Evolutionary conservation across 2,113 vertebrate species (phyloP), one percentile per base, ranked within the genome.

Genomic region (Gymnorhina tibicen): DNA sequence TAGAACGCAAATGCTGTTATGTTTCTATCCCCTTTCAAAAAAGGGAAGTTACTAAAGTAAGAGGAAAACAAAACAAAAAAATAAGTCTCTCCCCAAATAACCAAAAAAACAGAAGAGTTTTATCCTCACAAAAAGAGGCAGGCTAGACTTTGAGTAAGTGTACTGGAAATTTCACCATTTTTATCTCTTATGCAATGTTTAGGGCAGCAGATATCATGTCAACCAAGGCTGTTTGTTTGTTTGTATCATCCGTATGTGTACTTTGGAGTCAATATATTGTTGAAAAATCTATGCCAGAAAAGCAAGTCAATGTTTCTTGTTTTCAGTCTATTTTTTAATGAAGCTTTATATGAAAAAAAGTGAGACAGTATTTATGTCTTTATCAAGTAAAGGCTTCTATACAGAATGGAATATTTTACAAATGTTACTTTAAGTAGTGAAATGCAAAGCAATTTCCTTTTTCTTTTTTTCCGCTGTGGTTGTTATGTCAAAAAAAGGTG

Each of bases 401-500:
- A 46, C 53, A 39, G 83, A 88, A 63, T 27, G 81, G 50, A 37
- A 83, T 20, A 77, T 75, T 90, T 90, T 33, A 32, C 50, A 88
- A 94, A 63, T 68, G 28, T 60, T 75, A 55, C 55, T 95, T 94
- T 78, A 81, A 70, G 86, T 89, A 86, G 60, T 84, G 52, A 96
- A 92, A 95, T 94, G 87, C 91, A 97, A 81, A 96, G 87, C 97
- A 77, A 63, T 97, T 98, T 98, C 95, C 91, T 96, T 96, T 95
- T 95, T 96, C 20, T 95, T 95, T 97, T 95, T 50, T 89, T 63
- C 63, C 5, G 0, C 33, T 97, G 97, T 3, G 95, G 97, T 97
- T 98, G 85, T 78, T 97, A 88, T 96, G 97, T 96, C 97, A 70
- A 96, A 89, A 95, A 97, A 95, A 95, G 89, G 97, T 97, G 76